Conservation (phyloP, 2,797 vertebrate species). For the Rhinella marina region DNA sequence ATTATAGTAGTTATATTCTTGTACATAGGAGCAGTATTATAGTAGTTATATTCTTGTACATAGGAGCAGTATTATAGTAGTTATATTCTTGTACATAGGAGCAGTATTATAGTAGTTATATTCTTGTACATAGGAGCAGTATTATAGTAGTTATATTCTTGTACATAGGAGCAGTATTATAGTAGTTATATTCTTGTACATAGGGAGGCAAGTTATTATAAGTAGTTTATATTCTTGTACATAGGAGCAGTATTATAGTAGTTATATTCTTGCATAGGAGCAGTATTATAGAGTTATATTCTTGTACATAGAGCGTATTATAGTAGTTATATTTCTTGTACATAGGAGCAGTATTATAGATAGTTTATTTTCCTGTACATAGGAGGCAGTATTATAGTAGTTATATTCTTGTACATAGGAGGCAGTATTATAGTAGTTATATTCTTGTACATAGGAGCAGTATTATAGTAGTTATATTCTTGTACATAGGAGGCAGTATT, state of each 20-base stretch:
- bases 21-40: too few species aligned
- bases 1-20: constrained; percentile 4
- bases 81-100: constrained; percentile 3
- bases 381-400: not conserved
- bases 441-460: not conserved
- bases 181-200: not conserved
- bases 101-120: constrained; percentile 2
- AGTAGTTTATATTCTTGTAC: not conserved
- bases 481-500: not conserved
- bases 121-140: not conserved
- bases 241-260: constrained; percentile 1
- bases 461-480: not conserved
- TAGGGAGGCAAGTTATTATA: not conserved
- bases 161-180: not conserved
- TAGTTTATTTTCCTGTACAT: not conserved
- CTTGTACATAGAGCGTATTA: not conserved
- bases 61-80: not conserved
- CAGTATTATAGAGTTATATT: constrained; percentile 12
- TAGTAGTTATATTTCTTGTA: not conserved
- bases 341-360: not conserved
- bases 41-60: not conserved
- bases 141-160: not conserved
- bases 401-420: not conserved
- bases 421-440: not conserved
- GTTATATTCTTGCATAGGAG: not conserved